A percentile compares a stretch with the other conserved stretches of the same genome.
Evolutionary conservation across 1,140 invertebrate genomes (phyloP).

Genomic region (Tachypleus tridentatus): DNA sequence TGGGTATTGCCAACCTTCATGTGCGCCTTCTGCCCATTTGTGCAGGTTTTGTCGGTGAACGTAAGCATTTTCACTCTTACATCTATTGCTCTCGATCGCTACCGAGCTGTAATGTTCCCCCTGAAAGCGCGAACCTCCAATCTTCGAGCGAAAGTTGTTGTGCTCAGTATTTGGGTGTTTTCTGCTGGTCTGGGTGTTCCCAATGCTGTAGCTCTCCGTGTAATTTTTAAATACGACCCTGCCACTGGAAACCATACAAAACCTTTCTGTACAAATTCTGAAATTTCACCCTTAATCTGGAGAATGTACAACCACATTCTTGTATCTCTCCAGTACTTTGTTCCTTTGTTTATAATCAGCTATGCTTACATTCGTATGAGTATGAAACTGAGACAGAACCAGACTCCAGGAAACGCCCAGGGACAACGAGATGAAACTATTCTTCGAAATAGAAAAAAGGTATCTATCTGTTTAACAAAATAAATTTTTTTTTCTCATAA

Average conservation of each 20-base stretch:
- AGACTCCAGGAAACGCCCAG: too few species aligned
- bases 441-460: too few species aligned
- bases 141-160: constrained; percentile 6
- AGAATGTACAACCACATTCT: too few species aligned
- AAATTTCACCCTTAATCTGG: too few species aligned
- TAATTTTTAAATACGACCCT: constrained; percentile 2
- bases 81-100: constrained; percentile 42
- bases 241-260: constrained; percentile 24
- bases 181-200: not conserved
- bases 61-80: constrained; percentile 43
- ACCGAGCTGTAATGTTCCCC: constrained; percentile 39
- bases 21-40: constrained; percentile 64
- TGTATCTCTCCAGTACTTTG: too few species aligned
- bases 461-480: too few species aligned
- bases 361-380: too few species aligned
- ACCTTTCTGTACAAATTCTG: constrained; percentile 39
- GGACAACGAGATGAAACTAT: too few species aligned
- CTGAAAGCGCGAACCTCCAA: constrained; percentile 31
- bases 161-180: constrained; percentile 13
- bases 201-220: not conserved
- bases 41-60: constrained; percentile 46
- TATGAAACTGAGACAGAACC: too few species aligned
- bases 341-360: too few species aligned
- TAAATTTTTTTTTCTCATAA: too few species aligned
- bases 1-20: constrained; percentile 69